Conservation (phyloP, 2,888 invertebrate species). For the Cosmorhoe ocellata region DNA sequence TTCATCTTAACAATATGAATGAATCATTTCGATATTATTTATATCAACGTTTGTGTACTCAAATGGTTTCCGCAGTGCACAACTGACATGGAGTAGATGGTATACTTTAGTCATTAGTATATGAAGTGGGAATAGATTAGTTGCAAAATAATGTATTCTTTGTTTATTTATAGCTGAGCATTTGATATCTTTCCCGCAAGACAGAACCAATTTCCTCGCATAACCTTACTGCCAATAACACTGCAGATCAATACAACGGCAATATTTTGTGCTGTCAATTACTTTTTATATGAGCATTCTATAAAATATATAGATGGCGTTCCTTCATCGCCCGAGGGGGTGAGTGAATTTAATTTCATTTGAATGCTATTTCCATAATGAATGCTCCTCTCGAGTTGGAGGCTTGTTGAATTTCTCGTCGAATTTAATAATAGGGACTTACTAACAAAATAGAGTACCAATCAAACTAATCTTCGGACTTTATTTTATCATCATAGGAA, state of each 20-base stretch:
- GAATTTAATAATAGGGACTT: not conserved
- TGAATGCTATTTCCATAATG: slow-evolving; percentile 4
- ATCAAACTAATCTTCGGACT: too few relatives aligned
- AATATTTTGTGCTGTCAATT: slow-evolving; percentile 14
- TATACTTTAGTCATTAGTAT: not conserved
- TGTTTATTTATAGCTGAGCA: too few relatives aligned
- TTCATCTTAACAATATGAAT: not conserved
- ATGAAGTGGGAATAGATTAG: too few relatives aligned
- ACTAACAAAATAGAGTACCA: too few relatives aligned
- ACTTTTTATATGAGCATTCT: slow-evolving; percentile 7
- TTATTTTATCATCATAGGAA: not conserved
- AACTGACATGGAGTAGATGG: not conserved
- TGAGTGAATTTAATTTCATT: slow-evolving; percentile 4
- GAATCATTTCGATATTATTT: slow-evolving; percentile 9
- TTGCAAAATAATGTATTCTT: too few relatives aligned
- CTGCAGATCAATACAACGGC: slow-evolving; percentile 11
- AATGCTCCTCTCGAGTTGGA: not conserved
- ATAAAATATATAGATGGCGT: not conserved
- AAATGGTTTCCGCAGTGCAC: slow-evolving; percentile 7
- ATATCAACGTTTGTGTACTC: slow-evolving; percentile 13
- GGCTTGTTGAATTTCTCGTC: too few relatives aligned
- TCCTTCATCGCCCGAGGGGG: slow-evolving; percentile 1
- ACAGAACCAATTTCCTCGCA: slow-evolving; percentile 5
- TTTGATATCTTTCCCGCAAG: not conserved
- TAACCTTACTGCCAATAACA: slow-evolving; percentile 15